Base-by-base conservation (phyloP, 2,797 vertebrate species). In the Centroberyx gerrardi region DNA sequence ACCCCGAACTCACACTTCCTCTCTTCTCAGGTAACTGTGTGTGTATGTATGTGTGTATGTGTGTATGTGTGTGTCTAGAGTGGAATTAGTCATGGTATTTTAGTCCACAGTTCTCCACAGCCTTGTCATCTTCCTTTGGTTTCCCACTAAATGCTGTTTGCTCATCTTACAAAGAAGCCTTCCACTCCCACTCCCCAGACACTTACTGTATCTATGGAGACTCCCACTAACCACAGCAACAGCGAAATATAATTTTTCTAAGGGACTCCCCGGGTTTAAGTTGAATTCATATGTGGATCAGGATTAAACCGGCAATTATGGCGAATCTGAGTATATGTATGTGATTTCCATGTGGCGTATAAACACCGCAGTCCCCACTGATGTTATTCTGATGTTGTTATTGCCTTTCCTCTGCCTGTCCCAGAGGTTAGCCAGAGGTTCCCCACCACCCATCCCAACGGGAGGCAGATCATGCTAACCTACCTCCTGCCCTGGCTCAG, bases 401-500 rank as follows among this genome's bases (percentile, higher is more conserved):
- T 58, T 82, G 27, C 48, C 14, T 73, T 82, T 58, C 17, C 40
- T 62, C 27, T 83, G 27, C 48, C 56, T 66, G 17, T 61, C 86
- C 22, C 86, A 94, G 92, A 94, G 88, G 85, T 92, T 44, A 94
- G 91, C 83, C 89, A 92, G 84, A 91, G 90, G 87, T 92, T 93
- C 71, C 78, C 90, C 55, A 97, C 96, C 61, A 98, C 98, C 2
- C 98, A 99, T 81, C 94, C 97, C 33, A 98, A 99, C 0, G 98
- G 98, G 29, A 96, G 98, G 29, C 98, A 99, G 94, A 87, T 94
- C 81, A 94, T 92, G 92, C 83, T 91, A 13, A 97, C 97, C 71
- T 99, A 98, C 85, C 94, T 99, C 72, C 94, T 99, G n/a, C 98
- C 98, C 0, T 99, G 98, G 98, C 96, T 99, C 72, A 93, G 95